Percentiles rank a stretch among this genome's conserved stretches.
These are phyloP conservation scores for Pygoscelis antarcticus DNA, from an alignment of 2,113 vertebrate species.

Conservation along the genomic window DNA sequence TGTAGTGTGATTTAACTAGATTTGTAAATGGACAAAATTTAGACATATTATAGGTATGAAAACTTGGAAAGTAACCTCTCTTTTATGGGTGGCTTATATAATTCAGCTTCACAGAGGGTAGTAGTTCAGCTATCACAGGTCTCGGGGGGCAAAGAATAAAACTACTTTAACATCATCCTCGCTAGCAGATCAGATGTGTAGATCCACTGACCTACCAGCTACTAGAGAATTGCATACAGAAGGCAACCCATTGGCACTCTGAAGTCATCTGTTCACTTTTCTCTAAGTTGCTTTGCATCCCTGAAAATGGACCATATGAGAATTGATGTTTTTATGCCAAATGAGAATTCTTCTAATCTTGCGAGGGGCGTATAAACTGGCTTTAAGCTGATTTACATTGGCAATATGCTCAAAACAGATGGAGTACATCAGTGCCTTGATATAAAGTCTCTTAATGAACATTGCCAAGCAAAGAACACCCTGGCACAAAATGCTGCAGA, in stretches of 20 bases:
- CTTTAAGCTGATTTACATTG: slow-evolving; percentile 11
- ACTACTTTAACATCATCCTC: not conserved
- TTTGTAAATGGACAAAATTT: not conserved
- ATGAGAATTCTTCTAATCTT: not conserved
- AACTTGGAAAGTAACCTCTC: not conserved
- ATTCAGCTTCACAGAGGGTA: not conserved
- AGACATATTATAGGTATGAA: not conserved
- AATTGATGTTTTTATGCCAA: not conserved
- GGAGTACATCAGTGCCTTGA: slow-evolving; percentile 9
- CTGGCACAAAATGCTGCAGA: not conserved
- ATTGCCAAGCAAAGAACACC: not conserved
- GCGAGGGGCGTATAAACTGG: not conserved
- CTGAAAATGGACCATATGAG: not conserved
- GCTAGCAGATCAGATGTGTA: not conserved
- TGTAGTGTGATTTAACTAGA: not conserved
- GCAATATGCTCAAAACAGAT: slow-evolving; percentile 49
- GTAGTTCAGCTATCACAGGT: not conserved
- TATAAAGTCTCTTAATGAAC: not conserved
- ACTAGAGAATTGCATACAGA: fast-evolving
- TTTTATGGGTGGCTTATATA: not conserved
- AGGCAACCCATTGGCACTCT: not conserved
- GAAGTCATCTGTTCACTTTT: not conserved
- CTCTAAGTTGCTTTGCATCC: not conserved
- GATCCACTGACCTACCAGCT: not conserved
- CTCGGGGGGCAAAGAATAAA: not conserved